These are phyloP conservation scores for Myotis daubentonii DNA, from an alignment of 2,797 vertebrate genomes.

Conservation along the genomic window DNA sequence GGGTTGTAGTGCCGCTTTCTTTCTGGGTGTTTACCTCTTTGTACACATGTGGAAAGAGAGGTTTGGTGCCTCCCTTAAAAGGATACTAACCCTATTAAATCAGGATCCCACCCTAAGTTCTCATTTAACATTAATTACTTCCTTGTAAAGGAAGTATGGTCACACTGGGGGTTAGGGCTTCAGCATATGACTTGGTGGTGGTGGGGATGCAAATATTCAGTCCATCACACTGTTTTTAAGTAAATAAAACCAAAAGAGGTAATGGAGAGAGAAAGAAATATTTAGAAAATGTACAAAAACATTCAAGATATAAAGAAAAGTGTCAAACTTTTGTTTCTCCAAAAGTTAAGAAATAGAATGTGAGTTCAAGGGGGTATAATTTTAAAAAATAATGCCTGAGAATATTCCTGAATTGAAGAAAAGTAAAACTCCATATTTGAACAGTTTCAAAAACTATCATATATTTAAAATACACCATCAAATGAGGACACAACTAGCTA, in stretches of 20 bases:
- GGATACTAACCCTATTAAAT: neutral
- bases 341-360: neutral
- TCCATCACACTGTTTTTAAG: neutral
- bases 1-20: too few relatives aligned
- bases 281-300: neutral
- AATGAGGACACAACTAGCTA: neutral
- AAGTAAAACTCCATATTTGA: neutral
- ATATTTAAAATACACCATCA: neutral
- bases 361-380: neutral
- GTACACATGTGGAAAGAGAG: neutral
- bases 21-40: neutral
- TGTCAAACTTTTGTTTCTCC: neutral
- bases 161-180: neutral
- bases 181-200: neutral
- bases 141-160: neutral
- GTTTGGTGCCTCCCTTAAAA: neutral
- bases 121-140: neutral
- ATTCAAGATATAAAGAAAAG: neutral
- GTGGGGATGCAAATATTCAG: neutral
- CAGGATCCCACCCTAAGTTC: neutral
- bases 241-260: neutral
- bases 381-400: neutral
- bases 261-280: neutral
- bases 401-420: neutral
- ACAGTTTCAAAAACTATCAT: neutral